These are phyloP conservation scores for Nebria salina DNA, from an alignment of 2,888 invertebrate species.

Conservation along the genomic window DNA sequence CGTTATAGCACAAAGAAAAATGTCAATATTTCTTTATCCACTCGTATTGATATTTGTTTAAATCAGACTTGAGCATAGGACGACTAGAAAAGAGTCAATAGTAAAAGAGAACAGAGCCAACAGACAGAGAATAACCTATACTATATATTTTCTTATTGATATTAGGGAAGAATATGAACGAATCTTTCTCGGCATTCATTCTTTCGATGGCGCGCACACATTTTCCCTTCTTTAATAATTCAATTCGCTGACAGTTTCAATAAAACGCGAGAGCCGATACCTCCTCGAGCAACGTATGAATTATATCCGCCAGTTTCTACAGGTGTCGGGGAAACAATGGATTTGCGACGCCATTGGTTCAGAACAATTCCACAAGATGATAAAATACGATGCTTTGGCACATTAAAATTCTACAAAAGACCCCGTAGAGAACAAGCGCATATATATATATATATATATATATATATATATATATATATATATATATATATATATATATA, in stretches of 20 bases:
- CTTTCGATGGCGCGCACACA: slow-evolving; percentile 32
- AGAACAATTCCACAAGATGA: slow-evolving; percentile 44
- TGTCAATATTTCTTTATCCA: background rate
- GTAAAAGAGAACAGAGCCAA: slow-evolving; percentile 2
- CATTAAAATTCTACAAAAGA: slow-evolving; percentile 42
- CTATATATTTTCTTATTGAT: slow-evolving; percentile 40
- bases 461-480: slow-evolving; percentile 14
- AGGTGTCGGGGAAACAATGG: slow-evolving; percentile 43
- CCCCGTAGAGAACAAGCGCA: slow-evolving; percentile 14
- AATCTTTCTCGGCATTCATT: slow-evolving; percentile 14
- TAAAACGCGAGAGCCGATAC: slow-evolving; percentile 41
- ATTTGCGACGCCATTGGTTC: slow-evolving; percentile 27
- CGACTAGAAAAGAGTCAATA: background rate
- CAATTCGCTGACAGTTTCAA: slow-evolving; percentile 45
- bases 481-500: slow-evolving; percentile 2
- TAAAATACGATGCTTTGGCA: slow-evolving; percentile 38
- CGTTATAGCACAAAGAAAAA: background rate
- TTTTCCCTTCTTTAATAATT: slow-evolving; percentile 43
- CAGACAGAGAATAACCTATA: slow-evolving; percentile 12
- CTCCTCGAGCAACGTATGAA: slow-evolving; percentile 41
- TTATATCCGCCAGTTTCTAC: slow-evolving; percentile 42
- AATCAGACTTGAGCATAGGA: background rate
- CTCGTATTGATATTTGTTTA: background rate
- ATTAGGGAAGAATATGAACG: slow-evolving; percentile 40
- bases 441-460: slow-evolving; percentile 5